Percentiles rank a stretch among this genome's conserved stretches.
Conservation (phyloP, 2,888 invertebrate species). For the Diaphora mendica region DNA sequence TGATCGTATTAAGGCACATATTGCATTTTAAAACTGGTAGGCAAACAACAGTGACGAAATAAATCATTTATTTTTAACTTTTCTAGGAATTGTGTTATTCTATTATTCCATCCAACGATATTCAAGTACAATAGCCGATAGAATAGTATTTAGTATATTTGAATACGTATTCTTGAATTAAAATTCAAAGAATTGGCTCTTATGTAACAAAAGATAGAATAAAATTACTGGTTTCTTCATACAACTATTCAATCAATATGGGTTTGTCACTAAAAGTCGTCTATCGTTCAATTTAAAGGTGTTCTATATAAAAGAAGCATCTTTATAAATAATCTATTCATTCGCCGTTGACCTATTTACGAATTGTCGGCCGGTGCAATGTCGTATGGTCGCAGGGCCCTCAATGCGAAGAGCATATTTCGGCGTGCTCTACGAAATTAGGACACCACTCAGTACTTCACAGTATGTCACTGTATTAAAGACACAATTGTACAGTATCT, state of each 20-base stretch:
- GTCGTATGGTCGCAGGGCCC: conserved; percentile 52
- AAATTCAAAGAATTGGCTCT: conserved; percentile 13
- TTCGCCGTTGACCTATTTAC: conserved; percentile 56
- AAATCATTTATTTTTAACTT: not conserved
- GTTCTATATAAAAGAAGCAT: conserved; percentile 45
- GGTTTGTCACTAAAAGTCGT: conserved; percentile 41
- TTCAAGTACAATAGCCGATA: not conserved
- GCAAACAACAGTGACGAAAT: not conserved
- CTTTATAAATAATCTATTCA: conserved; percentile 58
- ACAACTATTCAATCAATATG: conserved; percentile 44
- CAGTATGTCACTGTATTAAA: conserved; percentile 15
- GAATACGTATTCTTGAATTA: conserved; percentile 7
- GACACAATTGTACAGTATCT: conserved; percentile 23
- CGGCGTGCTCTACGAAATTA: conserved; percentile 38
- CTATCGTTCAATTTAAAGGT: conserved; percentile 46
- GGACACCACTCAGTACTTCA: conserved; percentile 35
- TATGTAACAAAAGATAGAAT: not conserved
- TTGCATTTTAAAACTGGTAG: conserved; percentile 2
- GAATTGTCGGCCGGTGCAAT: conserved; percentile 48
- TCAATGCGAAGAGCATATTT: conserved; percentile 41
- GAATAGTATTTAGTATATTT: not conserved
- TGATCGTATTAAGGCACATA: not conserved
- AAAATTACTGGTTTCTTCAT: conserved; percentile 33
- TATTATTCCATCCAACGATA: not conserved
- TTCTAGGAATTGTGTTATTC: not conserved